These are phyloP conservation scores for Pseudomyrmex sp. DNA, from an alignment of 1,140 invertebrate genomes.

Conservation along the genomic window DNA sequence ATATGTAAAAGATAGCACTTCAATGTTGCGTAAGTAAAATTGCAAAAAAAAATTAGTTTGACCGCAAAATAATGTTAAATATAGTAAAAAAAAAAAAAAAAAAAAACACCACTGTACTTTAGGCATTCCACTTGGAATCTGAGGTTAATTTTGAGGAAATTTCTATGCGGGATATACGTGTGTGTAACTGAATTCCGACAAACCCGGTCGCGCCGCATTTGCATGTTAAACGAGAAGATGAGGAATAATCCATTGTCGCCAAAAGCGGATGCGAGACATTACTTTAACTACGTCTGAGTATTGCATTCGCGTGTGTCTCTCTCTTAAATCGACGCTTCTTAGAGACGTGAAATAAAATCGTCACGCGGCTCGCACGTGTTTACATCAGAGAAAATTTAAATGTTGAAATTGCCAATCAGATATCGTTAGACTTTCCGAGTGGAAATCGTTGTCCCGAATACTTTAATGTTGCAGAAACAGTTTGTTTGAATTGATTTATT, in stretches of 20 bases:
- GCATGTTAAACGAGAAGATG: constrained; percentile 39
- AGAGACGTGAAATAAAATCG: constrained; percentile 17
- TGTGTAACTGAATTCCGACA: not conserved
- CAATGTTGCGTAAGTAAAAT: too few relatives aligned
- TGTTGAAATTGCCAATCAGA: too few relatives aligned
- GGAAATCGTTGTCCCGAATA: not conserved
- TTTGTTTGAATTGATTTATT: not conserved
- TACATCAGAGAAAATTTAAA: not conserved
- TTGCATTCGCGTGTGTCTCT: not conserved
- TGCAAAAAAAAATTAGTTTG: too few relatives aligned
- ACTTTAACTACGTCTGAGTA: constrained; percentile 58
- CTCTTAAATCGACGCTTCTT: constrained; percentile 27
- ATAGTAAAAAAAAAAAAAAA: too few relatives aligned
- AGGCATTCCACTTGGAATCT: not conserved
- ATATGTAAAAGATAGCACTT: too few relatives aligned
- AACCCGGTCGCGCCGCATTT: not conserved
- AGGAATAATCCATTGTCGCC: constrained; percentile 4
- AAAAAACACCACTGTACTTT: too few relatives aligned
- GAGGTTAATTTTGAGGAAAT: constrained; percentile 9
- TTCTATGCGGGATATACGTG: not conserved
- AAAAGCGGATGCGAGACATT: constrained; percentile 52
- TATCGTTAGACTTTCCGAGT: not conserved
- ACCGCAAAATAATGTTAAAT: too few relatives aligned
- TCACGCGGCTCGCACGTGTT: not conserved
- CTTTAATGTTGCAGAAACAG: not conserved